Base-by-base conservation (phyloP, 2,113 vertebrate species). In the Coregonus clupeaformis region DNA sequence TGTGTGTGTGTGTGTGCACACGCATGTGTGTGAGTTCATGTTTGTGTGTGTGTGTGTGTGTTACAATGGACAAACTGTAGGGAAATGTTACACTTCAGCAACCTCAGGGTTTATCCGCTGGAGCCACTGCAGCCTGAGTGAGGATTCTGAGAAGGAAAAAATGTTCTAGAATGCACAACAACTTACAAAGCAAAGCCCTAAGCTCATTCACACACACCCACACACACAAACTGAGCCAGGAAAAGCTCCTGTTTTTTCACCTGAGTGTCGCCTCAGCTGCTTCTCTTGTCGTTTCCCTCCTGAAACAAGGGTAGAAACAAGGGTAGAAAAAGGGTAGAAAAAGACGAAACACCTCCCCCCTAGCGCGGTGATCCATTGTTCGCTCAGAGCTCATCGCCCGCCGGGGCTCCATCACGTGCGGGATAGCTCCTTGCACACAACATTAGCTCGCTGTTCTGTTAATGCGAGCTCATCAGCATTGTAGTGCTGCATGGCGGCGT, bases 321-420 rank as follows among this genome's bases (percentile, higher is more conserved):
- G 20, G 6, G 64, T n/a, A n/a, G n/a, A n/a, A n/a, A n/a, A 27
- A 69, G 20, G 6, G 64, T n/a, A n/a, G n/a, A n/a, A n/a, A 24
- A 57, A 60, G 63, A 27, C 3, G 29, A 55, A 14, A 72, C 20
- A 80, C 68, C 59, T 77, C 73, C 84, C 72, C 75, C 75, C 79
- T 73, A 74, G 83, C 79, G 79, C 83, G 76, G 84, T 89, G 84
- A 90, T 87, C 87, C 87, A 88, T 85, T 86, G 86, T 90, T 79
- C 84, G 82, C 75, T 78, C 87, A 79, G 76, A 72, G 80, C 82
- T 88, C 78, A 79, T 84, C 89, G 80, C 81, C 79, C 73, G 32
- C 74, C 74, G 71, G 82, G 30, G 80, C 85, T 90, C 89, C 88
- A 90, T 90, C 90, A 89, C 74, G 32, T 68, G 36, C 49, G 14